A percentile compares a stretch with the other conserved stretches of the same genome.
Evolutionary conservation across 2,888 invertebrate genomes (phyloP).

Genomic region (Stenotaenia linearis): DNA sequence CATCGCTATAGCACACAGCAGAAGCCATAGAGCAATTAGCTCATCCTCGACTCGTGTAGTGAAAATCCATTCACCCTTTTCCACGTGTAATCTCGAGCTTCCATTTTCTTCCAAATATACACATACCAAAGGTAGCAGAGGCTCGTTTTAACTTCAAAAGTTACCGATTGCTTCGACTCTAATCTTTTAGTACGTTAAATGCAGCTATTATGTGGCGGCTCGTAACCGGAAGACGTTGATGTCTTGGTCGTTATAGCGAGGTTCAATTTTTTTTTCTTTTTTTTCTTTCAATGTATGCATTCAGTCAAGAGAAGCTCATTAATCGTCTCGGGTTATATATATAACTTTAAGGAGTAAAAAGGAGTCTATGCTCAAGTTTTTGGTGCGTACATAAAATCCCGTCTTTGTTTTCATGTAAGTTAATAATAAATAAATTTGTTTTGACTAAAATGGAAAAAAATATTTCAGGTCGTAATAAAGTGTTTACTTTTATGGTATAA

Average conservation of each 20-base stretch:
- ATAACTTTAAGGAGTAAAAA: not conserved
- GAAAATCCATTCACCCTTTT: not conserved
- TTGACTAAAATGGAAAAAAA: not conserved
- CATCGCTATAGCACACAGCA: slow-evolving; percentile 5
- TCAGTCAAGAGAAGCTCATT: slow-evolving; percentile 8
- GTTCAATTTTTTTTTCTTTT: not conserved
- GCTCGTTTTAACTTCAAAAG: not conserved
- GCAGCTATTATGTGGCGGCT: not conserved
- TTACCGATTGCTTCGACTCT: slow-evolving; percentile 6
- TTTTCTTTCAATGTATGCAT: not conserved
- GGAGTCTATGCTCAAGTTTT: not conserved
- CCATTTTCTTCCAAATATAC: not conserved
- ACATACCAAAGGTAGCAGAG: not conserved
- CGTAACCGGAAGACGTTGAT: not conserved
- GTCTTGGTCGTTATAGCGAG: not conserved
- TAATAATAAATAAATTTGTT: slow-evolving; percentile 21
- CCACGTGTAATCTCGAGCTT: not conserved
- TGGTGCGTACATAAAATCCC: not conserved
- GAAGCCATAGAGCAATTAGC: slow-evolving; percentile 23
- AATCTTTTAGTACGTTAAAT: not conserved
- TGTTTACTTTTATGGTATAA: no score
- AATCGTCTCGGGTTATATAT: slow-evolving; percentile 5
- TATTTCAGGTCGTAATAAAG: no score
- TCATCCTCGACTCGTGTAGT: not conserved
- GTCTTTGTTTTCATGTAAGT: not conserved